Percentiles rank a stretch among this genome's conserved stretches.
These are phyloP conservation scores for Salvator merianae DNA, from an alignment of 2,113 vertebrate species.

Conservation along the genomic window DNA sequence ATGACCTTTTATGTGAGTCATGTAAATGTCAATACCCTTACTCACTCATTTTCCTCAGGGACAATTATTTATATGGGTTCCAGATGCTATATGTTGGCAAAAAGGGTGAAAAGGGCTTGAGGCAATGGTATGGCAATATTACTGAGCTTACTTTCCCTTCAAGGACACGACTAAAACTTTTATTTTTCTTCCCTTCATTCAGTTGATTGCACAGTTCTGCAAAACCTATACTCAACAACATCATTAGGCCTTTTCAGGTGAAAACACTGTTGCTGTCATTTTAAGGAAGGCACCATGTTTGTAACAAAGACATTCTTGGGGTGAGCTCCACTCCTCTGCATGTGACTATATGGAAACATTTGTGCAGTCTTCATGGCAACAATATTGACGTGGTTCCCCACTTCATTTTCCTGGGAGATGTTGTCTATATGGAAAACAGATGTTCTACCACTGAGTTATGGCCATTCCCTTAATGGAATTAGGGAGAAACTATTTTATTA, in stretches of 20 bases:
- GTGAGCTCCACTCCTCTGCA: too few relatives aligned
- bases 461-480: too few relatives aligned
- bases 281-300: too few relatives aligned
- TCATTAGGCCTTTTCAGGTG: slow-evolving; percentile 39
- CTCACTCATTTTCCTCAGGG: slow-evolving; percentile 33
- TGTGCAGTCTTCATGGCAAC: too few relatives aligned
- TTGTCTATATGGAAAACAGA: too few relatives aligned
- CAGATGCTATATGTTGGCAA: slow-evolving; percentile 46
- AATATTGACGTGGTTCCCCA: too few relatives aligned
- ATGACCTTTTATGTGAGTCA: slow-evolving; percentile 38
- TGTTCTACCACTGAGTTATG: too few relatives aligned
- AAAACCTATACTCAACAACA: slow-evolving; percentile 5
- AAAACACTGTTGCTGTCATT: neutral
- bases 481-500: too few relatives aligned
- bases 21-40: slow-evolving; percentile 31
- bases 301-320: too few relatives aligned
- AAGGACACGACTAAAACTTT: slow-evolving; percentile 55
- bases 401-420: too few relatives aligned
- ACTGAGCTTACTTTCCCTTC: slow-evolving; percentile 50
- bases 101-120: slow-evolving; percentile 43
- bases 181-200: slow-evolving; percentile 25
- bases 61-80: slow-evolving; percentile 51
- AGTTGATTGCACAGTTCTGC: slow-evolving; percentile 41
- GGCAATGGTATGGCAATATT: slow-evolving; percentile 50
- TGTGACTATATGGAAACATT: too few relatives aligned